These are phyloP conservation scores for Riparia riparia DNA, from an alignment of 2,113 vertebrate genomes.

Conservation along the genomic window DNA sequence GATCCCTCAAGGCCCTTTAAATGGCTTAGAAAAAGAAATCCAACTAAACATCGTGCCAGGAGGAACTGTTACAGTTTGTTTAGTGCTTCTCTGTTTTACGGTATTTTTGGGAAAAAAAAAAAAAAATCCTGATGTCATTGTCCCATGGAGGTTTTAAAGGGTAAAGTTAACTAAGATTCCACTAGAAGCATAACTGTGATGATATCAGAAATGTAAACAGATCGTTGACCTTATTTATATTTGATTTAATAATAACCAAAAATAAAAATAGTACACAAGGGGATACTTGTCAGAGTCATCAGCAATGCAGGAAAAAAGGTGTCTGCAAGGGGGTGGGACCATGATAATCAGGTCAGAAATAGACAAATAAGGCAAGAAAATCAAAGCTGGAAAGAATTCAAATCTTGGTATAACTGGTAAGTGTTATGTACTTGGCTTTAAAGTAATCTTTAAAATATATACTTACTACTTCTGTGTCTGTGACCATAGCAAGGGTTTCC, in stretches of 20 bases:
- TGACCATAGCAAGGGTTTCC: neutral
- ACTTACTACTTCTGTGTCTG: neutral
- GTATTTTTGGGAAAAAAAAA: neutral
- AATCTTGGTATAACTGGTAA: neutral
- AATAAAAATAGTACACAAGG: neutral
- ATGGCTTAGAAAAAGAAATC: neutral
- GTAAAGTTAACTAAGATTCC: neutral
- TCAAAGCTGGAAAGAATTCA: neutral
- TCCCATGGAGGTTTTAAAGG: neutral
- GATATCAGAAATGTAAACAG: neutral
- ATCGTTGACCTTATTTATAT: neutral
- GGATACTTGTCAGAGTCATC: neutral
- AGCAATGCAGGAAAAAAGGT: rapidly evolving
- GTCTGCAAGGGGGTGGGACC: rapidly evolving
- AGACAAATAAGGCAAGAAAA: neutral
- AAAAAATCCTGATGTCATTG: neutral
- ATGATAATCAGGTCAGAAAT: neutral
- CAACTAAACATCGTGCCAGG: neutral
- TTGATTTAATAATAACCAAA: neutral
- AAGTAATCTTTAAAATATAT: neutral
- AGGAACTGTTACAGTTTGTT: neutral
- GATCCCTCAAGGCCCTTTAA: neutral
- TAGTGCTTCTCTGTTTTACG: neutral
- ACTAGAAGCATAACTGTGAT: neutral
- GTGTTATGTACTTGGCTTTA: neutral